phyloP scores from a whole-genome alignment of 2,113 vertebrate genomes.

The Sus scrofa region DNA sequence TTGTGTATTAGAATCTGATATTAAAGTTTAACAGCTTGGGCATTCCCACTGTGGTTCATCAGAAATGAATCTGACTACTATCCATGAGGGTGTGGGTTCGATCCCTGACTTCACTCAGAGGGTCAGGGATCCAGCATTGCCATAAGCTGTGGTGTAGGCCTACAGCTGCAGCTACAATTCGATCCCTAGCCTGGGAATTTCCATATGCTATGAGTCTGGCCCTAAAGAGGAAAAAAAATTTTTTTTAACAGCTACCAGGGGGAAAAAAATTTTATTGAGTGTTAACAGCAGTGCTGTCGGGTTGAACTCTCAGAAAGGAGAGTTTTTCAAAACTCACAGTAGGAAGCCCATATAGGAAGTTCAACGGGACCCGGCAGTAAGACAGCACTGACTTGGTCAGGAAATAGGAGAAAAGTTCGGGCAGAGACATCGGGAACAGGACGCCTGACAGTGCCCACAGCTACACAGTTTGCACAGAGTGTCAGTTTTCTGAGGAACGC shows the following conservation, averaged over 20 bases:
- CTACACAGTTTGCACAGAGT: not conserved
- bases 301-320: slow-evolving; percentile 49
- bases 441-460: not conserved
- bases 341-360: slow-evolving; percentile 55
- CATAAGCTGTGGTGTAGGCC: no score
- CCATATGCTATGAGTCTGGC: no score
- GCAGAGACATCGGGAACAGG: not conserved
- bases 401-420: not conserved
- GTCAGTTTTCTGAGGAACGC: not conserved
- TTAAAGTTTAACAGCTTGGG: slow-evolving; percentile 67
- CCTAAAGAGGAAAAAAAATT: no score
- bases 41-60: no score
- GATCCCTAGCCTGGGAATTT: no score
- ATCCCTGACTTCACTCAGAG: no score
- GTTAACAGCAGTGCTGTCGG: slow-evolving; percentile 60
- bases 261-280: slow-evolving; percentile 60
- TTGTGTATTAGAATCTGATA: slow-evolving; percentile 47
- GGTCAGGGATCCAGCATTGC: no score
- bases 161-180: no score
- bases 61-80: no score
- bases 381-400: not conserved
- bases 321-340: slow-evolving; percentile 48
- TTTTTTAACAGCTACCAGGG: slow-evolving; percentile 34
- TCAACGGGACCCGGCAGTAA: not conserved
- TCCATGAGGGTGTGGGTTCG: no score